Base-by-base conservation (phyloP, 1,140 invertebrate genomes). In the Magallana gigas region DNA sequence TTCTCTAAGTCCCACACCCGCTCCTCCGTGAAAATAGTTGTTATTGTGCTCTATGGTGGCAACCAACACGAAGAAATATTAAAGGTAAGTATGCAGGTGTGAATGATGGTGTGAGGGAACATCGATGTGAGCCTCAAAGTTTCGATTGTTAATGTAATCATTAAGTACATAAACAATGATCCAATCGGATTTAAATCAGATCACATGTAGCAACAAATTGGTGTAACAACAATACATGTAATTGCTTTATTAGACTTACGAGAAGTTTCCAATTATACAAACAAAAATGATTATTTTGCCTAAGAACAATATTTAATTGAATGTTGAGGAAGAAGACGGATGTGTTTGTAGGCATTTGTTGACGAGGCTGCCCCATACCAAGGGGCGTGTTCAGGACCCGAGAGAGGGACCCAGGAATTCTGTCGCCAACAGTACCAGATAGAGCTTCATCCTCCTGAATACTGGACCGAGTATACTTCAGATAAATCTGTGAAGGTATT, bases 381-480 rank as follows among this genome's bases (percentile, higher is more conserved):
- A 48, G 48, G 84, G 16, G 83, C 64, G 12, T 57, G 76, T 18
- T 68, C 58, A 12, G 36, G 18, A 5, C 18, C 68, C 0, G 29
- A 71, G n/a, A 62, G 88, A 18, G 82, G 84, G 8, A 90, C 90
- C 14, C 86, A 80, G 23, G 84, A 87, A 11, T 91, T 60, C 48
- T 90, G 89, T 86, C n/a, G 76, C 48, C 60, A 90, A 16, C 87
- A 88, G 86, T 90, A 90, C 57, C 18, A 36, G 0, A 57, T 56
- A n/a, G 83, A 88, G 36, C 36, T 90, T 5, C 23, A 18, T 36
- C 81, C 90, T 1, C 90, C 90, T 4, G 6, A 16, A 23, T 86
- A 87, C 57, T 91, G 90, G 90, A 90, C 84, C 23, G 57, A 84
- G n/a, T 91, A 82, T 62, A 86, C 57, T 2, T 76, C 76, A 16